Base-by-base conservation (phyloP, 2,113 vertebrate species). In the Progne subis region DNA sequence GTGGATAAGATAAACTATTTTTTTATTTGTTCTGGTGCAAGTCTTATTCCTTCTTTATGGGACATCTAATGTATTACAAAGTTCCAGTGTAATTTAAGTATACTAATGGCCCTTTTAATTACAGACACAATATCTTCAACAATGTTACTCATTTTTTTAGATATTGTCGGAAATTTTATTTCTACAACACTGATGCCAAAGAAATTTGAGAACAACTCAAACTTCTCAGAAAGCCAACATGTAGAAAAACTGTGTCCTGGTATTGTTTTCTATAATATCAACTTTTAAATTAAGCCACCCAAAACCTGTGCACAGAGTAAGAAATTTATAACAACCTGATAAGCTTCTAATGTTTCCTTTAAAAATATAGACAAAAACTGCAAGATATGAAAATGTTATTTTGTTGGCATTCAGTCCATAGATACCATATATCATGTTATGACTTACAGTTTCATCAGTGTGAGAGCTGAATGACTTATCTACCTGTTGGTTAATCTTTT, bases 381-480 rank as follows among this genome's bases (percentile, higher is more conserved):
- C 14, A 69, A 41, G 7, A 26, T 56, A n/a, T 31, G 23, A 74
- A 86, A 70, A 41, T 50, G 1, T 37, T 78, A 29, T 20, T 69
- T 19, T 70, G 11, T 41, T 69, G 28, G 9, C 11, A 79, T 55
- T 64, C 32, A 37, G 14, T 41, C 23, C 32, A 15, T 41, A 86
- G 7, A n/a, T 60, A 49, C 2, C 32, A 37, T 41, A 20, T 32
- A 50, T 69, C 14, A 52, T 41, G 28, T 37, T 75, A 31, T 6
- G n/a, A 37, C 12, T 78, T 60, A 49, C 3, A 39, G 14, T n/a
- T 75, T 86, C 32, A 46, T 41, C 4, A 1, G 28, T 34, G 23
- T 0, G 0, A 85, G 16, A 84, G 25, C 55, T 46, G 25, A 85
- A 49, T 4, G 1, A 60, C 25, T 39, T 34, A 28, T 60, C 41